Evolutionary conservation across 2,888 invertebrate genomes (phyloP), one percentile per base, ranked within the genome.

Genomic region (Reticulitermes lucifugus): DNA sequence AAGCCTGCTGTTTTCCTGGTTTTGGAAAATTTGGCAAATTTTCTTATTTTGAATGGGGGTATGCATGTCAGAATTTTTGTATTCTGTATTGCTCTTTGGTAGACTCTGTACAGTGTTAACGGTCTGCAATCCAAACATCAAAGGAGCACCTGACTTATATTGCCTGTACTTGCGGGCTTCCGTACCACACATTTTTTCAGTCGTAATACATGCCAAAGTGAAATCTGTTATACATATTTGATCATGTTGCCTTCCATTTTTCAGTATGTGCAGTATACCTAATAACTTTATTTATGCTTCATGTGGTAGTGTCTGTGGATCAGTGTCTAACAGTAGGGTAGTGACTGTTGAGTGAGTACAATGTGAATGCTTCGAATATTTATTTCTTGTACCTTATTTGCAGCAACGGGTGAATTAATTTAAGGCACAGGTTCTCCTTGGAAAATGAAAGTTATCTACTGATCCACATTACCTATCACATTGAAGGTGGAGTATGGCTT

Each of bases 301-400:
- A 21, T 46, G 77, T 46, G 77, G 22, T 46, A 21, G 6, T 77
- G 7, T 46, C 43, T 46, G 46, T 77, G 77, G 77, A 77, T 77
- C 46, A 77, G 77, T 77, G 43, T 77, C 29, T 46, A 43, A 41
- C 77, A n/a, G 73, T 21, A 73, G 73, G 73, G 21, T 73, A 73
- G 25, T 70, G n/a, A 29, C 29, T 70, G 29, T 29, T 70, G 70
- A 70, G n/a, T 25, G 29, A 70, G 73, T 73, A 73, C 73, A 77
- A 46, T 46, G 9, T 43, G 77, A 73, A 46, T 77, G 77, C 43
- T 43, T 77, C 35, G 5, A 46, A 77, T 77, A 77, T 77, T 77
- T 77, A 77, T 77, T 77, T 77, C 77, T 73, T 77, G 77, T n/a
- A 77, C 77, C 46, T 77, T 73, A 51, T 77, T 77, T 77, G 51